phyloP scores from a whole-genome alignment of 2,888 invertebrate genomes.

The Dynastes tityus region DNA sequence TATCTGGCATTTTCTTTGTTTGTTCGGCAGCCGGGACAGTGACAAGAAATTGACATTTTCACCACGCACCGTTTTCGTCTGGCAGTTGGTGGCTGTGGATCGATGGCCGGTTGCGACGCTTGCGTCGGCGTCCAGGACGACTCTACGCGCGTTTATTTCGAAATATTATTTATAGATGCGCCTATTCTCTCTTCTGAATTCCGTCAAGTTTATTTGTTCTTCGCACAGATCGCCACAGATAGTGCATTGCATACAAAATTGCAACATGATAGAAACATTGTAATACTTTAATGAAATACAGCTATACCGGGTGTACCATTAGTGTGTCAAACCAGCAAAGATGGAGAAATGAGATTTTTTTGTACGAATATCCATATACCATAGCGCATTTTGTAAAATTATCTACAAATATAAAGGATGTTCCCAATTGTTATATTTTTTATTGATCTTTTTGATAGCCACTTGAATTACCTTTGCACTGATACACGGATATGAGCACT shows the following conservation, averaged over 20 bases:
- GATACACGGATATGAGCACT: too few relatives aligned
- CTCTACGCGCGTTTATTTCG: slow-evolving; percentile 56
- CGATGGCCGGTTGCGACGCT: slow-evolving; percentile 58
- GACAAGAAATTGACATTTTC: slow-evolving; percentile 69
- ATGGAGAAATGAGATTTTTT: too few relatives aligned
- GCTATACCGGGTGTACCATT: too few relatives aligned
- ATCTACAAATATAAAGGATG: too few relatives aligned
- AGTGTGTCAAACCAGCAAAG: too few relatives aligned
- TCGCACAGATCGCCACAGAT: background rate
- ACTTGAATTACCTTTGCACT: too few relatives aligned
- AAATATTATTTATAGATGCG: slow-evolving; percentile 50
- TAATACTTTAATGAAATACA: too few relatives aligned
- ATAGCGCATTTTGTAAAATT: too few relatives aligned
- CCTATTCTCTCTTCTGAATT: slow-evolving; percentile 7
- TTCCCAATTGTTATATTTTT: too few relatives aligned
- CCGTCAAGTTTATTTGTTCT: slow-evolving; percentile 6
- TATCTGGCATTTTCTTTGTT: slow-evolving; percentile 68
- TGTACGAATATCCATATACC: too few relatives aligned
- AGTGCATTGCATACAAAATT: background rate
- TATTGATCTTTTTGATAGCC: too few relatives aligned
- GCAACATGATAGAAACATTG: too few relatives aligned
- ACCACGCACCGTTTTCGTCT: slow-evolving; percentile 54
- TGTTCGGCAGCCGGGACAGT: slow-evolving; percentile 63
- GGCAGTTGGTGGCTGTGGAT: slow-evolving; percentile 57
- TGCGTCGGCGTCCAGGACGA: slow-evolving; percentile 61